Percentiles rank a stretch among this genome's conserved stretches.
These are phyloP conservation scores for Phania funesta DNA, from an alignment of 2,888 invertebrate species.

Conservation along the genomic window DNA sequence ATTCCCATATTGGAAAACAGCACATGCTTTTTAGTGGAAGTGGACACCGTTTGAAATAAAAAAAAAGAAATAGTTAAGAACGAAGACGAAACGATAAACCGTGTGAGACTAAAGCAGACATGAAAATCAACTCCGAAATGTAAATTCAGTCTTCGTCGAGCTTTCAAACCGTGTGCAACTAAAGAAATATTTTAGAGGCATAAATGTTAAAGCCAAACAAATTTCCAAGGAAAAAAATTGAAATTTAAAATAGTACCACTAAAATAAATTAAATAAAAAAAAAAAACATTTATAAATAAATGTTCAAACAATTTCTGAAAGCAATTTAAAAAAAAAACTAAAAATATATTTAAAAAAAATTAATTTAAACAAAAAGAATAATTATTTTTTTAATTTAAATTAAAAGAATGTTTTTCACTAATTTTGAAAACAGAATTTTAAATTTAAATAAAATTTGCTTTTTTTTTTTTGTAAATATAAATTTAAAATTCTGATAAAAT, in stretches of 20 bases:
- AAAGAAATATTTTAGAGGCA: constrained; percentile 44
- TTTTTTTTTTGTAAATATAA: too few species aligned
- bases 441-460: too few species aligned
- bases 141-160: constrained; percentile 79
- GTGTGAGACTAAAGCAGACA: constrained; percentile 41
- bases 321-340: too few species aligned
- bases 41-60: not conserved
- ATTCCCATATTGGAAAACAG: constrained; percentile 44
- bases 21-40: constrained; percentile 56
- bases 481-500: too few species aligned
- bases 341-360: too few species aligned
- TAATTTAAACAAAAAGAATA: too few species aligned
- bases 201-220: constrained; percentile 17
- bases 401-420: too few species aligned
- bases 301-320: too few species aligned
- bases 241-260: constrained; percentile 46
- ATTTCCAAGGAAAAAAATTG: constrained; percentile 26
- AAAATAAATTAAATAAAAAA: constrained; percentile 9
- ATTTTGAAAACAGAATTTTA: too few species aligned
- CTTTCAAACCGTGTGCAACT: constrained; percentile 79
- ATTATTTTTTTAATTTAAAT: too few species aligned
- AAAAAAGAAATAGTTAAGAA: constrained; percentile 21
- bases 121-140: constrained; percentile 35
- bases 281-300: constrained; percentile 11
- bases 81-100: constrained; percentile 42